phyloP scores from a whole-genome alignment of 30 jellyfish, hydroid and myxozoan genomes.

The Aurelia coerulea region DNA sequence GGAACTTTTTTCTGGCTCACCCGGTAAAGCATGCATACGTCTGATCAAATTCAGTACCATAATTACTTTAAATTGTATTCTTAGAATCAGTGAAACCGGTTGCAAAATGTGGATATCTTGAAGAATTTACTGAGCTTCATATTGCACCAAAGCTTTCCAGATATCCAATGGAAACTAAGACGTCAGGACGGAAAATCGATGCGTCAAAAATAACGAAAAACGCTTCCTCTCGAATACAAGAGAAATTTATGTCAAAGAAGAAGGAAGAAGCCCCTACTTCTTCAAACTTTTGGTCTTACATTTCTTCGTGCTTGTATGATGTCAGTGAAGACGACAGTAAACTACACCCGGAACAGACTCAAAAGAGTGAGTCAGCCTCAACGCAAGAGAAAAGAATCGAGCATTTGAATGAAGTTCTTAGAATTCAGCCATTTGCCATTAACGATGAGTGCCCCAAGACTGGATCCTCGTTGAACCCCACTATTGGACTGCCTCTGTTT shows the following conservation, averaged over 20 bases:
- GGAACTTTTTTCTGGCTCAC: no score
- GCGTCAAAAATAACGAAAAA: neutral
- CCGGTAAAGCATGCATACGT: no score
- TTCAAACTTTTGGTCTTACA: neutral
- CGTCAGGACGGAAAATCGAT: neutral
- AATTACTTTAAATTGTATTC: neutral
- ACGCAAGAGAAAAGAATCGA: neutral
- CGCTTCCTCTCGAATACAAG: neutral
- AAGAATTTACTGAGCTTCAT: constrained; percentile 70
- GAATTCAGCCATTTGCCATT: constrained; percentile 25
- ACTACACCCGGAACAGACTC: neutral
- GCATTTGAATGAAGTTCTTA: constrained; percentile 20
- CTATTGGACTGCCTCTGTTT: constrained; percentile 13
- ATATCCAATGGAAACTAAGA: neutral
- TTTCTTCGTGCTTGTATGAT: neutral
- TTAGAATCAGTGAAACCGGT: constrained; percentile 41
- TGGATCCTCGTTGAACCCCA: neutral
- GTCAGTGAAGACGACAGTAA: neutral
- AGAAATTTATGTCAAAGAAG: neutral
- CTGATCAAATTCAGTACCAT: no score
- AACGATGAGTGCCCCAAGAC: neutral
- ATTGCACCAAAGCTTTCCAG: constrained; percentile 36
- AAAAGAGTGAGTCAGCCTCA: neutral
- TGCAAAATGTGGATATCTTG: constrained; percentile 37
- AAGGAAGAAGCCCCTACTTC: neutral